A percentile compares a stretch with the other conserved stretches of the same genome.
These are phyloP conservation scores for Drosophila nigricruria DNA, from an alignment of 2,888 invertebrate species.

Conservation along the genomic window DNA sequence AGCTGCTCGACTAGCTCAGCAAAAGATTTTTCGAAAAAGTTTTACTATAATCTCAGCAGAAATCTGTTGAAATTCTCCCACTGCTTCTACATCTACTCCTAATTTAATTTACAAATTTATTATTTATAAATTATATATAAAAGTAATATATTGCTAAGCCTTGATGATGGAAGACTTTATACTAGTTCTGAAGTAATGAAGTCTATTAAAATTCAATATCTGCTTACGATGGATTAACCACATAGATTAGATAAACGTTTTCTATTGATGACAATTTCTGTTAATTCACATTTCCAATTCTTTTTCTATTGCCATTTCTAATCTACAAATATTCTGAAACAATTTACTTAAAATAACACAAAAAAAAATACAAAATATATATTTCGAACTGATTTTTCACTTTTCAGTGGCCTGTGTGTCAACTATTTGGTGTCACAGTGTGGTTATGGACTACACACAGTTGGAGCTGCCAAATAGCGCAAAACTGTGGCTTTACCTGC, in stretches of 20 bases:
- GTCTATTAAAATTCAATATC: too few species aligned
- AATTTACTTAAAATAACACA: not conserved
- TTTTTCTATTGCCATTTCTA: not conserved
- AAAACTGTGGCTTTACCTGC: conserved; percentile 42
- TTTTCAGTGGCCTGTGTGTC: conserved; percentile 15
- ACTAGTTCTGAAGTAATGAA: too few species aligned
- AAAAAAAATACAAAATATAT: not conserved
- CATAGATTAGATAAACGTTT: not conserved
- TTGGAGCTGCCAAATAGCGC: conserved; percentile 19
- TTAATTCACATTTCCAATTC: not conserved
- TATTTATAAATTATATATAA: too few species aligned
- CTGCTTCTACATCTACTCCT: too few species aligned
- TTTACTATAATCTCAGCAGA: too few species aligned
- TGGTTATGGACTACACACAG: conserved; percentile 34
- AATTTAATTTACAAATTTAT: too few species aligned
- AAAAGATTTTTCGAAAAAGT: too few species aligned
- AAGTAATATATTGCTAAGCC: too few species aligned
- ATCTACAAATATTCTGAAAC: not conserved
- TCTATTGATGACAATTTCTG: not conserved
- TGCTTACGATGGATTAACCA: too few species aligned
- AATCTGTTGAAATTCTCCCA: too few species aligned
- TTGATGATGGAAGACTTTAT: too few species aligned
- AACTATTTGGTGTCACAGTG: conserved; percentile 28
- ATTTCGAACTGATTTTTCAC: conserved; percentile 13
- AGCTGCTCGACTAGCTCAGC: too few species aligned